Evolutionary conservation across 2,888 invertebrate genomes (phyloP).

Genomic region (Cinara cedri): DNA sequence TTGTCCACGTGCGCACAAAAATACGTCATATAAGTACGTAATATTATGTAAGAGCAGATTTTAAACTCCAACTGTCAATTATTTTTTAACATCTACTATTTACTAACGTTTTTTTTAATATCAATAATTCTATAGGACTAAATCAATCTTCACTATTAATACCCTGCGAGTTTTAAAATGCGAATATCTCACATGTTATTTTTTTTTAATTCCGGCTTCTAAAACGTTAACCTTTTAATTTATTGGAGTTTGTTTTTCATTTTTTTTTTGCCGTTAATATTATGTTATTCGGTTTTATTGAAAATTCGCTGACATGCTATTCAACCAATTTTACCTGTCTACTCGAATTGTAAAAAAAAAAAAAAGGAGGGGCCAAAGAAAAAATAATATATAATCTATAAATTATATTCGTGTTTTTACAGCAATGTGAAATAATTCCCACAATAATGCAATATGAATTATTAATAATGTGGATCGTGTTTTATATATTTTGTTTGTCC

Average conservation of each 20-base stretch:
- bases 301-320: background rate
- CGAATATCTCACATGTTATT: background rate
- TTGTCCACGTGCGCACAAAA: slow-evolving; percentile 23
- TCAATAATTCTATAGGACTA: too few species aligned
- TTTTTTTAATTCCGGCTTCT: background rate
- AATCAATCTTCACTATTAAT: too few species aligned
- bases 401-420: slow-evolving; percentile 27
- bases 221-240: too few species aligned
- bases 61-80: too few species aligned
- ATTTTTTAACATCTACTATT: too few species aligned
- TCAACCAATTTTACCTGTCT: background rate
- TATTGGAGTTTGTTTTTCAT: background rate
- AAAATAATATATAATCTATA: slow-evolving; percentile 19
- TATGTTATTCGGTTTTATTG: background rate
- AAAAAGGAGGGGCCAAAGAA: slow-evolving; percentile 24
- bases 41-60: background rate
- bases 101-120: too few species aligned
- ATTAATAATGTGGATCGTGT: slow-evolving; percentile 11
- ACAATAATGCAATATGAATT: slow-evolving; percentile 30
- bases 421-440: slow-evolving; percentile 37
- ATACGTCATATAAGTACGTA: background rate
- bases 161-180: background rate
- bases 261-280: background rate
- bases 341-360: background rate
- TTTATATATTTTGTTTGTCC: background rate